Evolutionary conservation across 2,888 invertebrate genomes (phyloP).

Genomic region (Galeopsomyia nigrocyanea): DNA sequence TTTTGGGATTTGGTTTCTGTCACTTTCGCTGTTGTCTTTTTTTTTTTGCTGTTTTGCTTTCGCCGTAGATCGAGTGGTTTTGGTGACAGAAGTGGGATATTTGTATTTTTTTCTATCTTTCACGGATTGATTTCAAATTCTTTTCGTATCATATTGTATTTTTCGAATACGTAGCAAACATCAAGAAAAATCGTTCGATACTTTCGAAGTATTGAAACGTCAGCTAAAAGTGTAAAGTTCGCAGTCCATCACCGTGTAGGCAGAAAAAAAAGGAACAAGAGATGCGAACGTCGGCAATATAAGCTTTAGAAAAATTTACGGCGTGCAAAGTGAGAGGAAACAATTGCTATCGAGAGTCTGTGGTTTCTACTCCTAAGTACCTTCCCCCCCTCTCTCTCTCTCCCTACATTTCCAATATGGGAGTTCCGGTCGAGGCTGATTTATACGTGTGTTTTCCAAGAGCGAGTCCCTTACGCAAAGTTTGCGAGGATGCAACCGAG

Average conservation of each 20-base stretch:
- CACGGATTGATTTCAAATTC: not conserved
- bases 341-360: too few species aligned
- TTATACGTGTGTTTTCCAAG: conserved; percentile 59
- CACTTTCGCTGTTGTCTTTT: not conserved
- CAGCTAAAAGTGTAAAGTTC: too few species aligned
- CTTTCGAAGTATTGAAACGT: too few species aligned
- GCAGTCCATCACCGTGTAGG: too few species aligned
- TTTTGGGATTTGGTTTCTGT: conserved; percentile 5
- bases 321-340: too few species aligned
- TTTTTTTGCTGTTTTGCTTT: too few species aligned
- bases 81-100: not conserved
- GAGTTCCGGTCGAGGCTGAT: conserved; percentile 55
- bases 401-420: conserved; percentile 49
- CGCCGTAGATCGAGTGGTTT: conserved; percentile 3
- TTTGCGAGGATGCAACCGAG: not conserved
- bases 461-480: not conserved
- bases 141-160: too few species aligned
- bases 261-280: too few species aligned
- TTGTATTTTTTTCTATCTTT: not conserved
- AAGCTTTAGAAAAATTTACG: too few species aligned
- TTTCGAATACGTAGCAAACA: too few species aligned
- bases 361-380: not conserved
- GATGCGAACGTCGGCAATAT: too few species aligned
- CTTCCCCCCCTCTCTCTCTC: conserved; percentile 4
- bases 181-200: too few species aligned